Evolutionary conservation across 1,140 invertebrate species (phyloP).

Genomic region (Idris sp.): DNA sequence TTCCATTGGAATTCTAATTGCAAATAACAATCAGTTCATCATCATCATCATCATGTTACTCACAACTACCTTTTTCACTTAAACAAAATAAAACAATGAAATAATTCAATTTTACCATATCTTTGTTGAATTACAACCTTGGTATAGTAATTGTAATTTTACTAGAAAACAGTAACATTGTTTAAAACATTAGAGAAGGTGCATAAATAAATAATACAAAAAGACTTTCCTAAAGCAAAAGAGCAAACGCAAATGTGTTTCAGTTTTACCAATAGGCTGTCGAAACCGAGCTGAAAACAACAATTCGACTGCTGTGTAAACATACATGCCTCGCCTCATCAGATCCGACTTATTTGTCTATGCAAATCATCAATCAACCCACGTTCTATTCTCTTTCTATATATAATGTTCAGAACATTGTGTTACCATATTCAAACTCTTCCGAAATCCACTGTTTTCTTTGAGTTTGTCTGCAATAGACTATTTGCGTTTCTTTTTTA

Average conservation of each 20-base stretch:
- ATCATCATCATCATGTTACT: slow-evolving; percentile 1
- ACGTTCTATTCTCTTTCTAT: slow-evolving; percentile 44
- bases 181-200: too few species aligned
- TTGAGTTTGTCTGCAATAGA: slow-evolving; percentile 5
- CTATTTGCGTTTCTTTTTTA: slow-evolving; percentile 38
- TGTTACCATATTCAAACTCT: too few species aligned
- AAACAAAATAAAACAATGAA: too few species aligned
- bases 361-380: slow-evolving; percentile 74
- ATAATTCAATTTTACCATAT: too few species aligned
- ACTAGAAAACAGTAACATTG: too few species aligned
- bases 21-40: too few species aligned
- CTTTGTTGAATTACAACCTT: too few species aligned
- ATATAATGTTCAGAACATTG: slow-evolving; percentile 31
- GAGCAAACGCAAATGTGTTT: slow-evolving; percentile 32
- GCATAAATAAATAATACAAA: too few species aligned
- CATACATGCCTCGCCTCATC: slow-evolving; percentile 66
- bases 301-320: slow-evolving; percentile 72
- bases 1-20: slow-evolving; percentile 6
- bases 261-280: slow-evolving; percentile 37
- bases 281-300: slow-evolving; percentile 68
- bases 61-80: too few species aligned
- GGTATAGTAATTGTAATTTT: too few species aligned
- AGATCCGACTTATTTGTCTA: slow-evolving; percentile 73
- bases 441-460: too few species aligned
- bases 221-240: slow-evolving; percentile 50